These are phyloP conservation scores for Scolopax mira DNA, from an alignment of 2,113 vertebrate genomes.

Conservation along the genomic window DNA sequence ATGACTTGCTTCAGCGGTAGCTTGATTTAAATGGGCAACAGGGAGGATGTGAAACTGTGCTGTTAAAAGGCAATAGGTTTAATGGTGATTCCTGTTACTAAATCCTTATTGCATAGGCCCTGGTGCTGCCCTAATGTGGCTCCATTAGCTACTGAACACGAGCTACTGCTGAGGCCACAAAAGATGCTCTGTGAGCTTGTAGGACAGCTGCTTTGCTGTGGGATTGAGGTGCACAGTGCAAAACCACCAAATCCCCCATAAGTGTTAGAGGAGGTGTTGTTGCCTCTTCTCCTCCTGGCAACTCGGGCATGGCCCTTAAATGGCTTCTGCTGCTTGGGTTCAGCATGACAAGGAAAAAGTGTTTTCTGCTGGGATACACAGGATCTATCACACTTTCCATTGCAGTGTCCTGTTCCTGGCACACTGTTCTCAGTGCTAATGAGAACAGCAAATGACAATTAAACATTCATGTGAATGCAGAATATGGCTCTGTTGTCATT, in stretches of 20 bases:
- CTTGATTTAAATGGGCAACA: not conserved
- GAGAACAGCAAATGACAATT: not conserved
- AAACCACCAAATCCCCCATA: rapidly evolving
- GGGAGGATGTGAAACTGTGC: too few species aligned
- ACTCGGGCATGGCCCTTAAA: not conserved
- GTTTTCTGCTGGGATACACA: not conserved
- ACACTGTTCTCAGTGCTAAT: not conserved
- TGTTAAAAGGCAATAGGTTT: not conserved
- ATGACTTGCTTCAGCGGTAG: not conserved
- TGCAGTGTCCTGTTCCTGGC: not conserved
- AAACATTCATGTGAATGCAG: not conserved
- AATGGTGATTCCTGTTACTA: not conserved
- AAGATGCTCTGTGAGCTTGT: rapidly evolving
- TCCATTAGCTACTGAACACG: rapidly evolving
- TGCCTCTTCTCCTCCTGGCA: not conserved
- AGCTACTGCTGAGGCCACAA: not conserved
- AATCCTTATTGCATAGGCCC: not conserved
- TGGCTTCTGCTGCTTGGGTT: not conserved
- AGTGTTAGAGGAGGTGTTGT: not conserved
- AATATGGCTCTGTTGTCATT: not conserved
- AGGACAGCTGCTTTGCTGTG: not conserved
- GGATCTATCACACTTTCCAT: not conserved
- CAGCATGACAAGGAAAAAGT: not conserved
- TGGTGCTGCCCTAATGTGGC: not conserved
- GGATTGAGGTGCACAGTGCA: not conserved